Evolutionary conservation across 2,888 invertebrate species (phyloP).

Genomic region (Cremastinae sp.): DNA sequence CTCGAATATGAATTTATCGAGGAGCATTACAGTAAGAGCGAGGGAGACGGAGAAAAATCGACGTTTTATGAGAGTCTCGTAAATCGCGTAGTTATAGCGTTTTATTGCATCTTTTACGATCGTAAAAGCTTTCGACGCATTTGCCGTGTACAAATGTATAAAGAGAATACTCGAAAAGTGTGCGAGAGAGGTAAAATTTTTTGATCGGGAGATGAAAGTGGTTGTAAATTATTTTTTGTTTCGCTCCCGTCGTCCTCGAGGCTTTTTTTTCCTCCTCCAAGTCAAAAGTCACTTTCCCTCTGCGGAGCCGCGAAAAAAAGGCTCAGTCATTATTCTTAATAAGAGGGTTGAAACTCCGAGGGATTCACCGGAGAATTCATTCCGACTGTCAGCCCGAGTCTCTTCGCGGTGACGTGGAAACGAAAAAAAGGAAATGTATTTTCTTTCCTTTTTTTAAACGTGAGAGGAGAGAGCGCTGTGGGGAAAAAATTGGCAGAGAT

Average conservation of each 20-base stretch:
- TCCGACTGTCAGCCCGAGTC: background rate
- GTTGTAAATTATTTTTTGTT: slow-evolving; percentile 52
- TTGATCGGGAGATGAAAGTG: background rate
- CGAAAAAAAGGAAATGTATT: too few relatives aligned
- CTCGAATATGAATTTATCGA: slow-evolving; percentile 19
- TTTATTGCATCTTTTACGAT: slow-evolving; percentile 43
- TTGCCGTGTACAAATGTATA: background rate
- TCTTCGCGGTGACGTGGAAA: slow-evolving; percentile 15
- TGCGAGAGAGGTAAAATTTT: too few relatives aligned
- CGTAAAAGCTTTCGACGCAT: slow-evolving; percentile 31
- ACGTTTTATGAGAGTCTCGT: slow-evolving; percentile 22
- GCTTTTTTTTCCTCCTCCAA: too few relatives aligned
- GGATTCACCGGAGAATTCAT: slow-evolving; percentile 11
- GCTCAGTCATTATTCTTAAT: slow-evolving; percentile 58
- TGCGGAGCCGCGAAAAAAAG: slow-evolving; percentile 10
- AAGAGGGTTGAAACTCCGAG: slow-evolving; percentile 33
- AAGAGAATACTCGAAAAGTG: background rate
- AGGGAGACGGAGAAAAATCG: slow-evolving; percentile 9
- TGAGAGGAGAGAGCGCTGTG: background rate
- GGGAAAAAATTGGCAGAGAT: slow-evolving; percentile 12
- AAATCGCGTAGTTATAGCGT: slow-evolving; percentile 10
- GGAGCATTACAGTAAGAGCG: too few relatives aligned
- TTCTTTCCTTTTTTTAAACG: slow-evolving; percentile 1
- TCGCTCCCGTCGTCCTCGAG: too few relatives aligned
- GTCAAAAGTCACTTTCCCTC: slow-evolving; percentile 30